A percentile compares a stretch with the other conserved stretches of the same genome.
Conservation (phyloP, 2,113 vertebrate genomes). For the Poicephalus gulielmi region DNA sequence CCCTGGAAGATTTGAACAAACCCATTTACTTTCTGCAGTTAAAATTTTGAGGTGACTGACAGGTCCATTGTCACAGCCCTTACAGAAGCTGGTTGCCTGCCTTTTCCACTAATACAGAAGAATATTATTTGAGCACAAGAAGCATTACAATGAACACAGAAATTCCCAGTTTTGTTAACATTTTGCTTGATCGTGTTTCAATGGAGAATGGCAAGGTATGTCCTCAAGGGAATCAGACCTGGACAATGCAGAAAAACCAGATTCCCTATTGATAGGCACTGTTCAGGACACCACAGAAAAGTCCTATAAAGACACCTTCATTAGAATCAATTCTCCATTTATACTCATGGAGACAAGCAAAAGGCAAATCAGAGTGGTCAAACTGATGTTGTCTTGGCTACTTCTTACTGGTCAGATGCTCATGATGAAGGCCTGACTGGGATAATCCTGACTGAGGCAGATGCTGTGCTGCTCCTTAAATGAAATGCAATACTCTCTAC, state of each 20-base stretch:
- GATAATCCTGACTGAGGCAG: background rate
- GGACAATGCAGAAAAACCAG: background rate
- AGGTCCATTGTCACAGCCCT: slow-evolving; percentile 25
- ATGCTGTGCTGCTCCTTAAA: background rate
- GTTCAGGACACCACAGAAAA: background rate
- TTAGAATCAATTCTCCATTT: background rate
- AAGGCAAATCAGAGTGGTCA: background rate
- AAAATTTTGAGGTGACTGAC: slow-evolving; percentile 32
- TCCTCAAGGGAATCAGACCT: background rate
- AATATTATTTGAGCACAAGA: background rate
- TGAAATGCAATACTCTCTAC: background rate
- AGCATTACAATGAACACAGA: background rate
- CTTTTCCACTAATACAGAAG: background rate
- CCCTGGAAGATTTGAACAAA: slow-evolving; percentile 32
- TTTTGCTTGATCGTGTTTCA: background rate
- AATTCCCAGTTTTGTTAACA: background rate
- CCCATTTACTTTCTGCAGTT: background rate
- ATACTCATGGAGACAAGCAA: background rate
- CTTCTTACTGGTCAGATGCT: background rate
- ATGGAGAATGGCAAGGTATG: background rate
- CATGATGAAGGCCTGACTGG: background rate
- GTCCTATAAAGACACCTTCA: background rate
- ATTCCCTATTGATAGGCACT: background rate
- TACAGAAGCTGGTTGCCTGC: background rate
- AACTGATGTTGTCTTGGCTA: background rate